A percentile compares a stretch with the other conserved stretches of the same genome.
These are phyloP conservation scores for Xestia ashworthii DNA, from an alignment of 2,888 invertebrate genomes.

Conservation along the genomic window DNA sequence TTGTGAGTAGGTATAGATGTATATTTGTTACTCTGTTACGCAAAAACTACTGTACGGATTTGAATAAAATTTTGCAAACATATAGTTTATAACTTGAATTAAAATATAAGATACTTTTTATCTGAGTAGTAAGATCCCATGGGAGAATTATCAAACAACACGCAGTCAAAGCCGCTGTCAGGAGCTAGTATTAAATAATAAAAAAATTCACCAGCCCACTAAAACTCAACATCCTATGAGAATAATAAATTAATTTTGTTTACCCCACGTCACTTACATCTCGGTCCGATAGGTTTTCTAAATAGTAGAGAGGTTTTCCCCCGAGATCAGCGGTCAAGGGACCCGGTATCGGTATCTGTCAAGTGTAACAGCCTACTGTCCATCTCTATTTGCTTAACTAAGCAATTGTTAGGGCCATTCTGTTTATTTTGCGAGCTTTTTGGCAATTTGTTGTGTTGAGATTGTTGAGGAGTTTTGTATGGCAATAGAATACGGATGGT, in stretches of 20 bases:
- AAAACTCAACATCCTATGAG: slow-evolving; percentile 16
- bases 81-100: no score
- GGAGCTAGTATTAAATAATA: neutral
- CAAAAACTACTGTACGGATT: no score
- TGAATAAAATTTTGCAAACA: no score
- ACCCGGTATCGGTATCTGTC: slow-evolving; percentile 51
- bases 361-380: slow-evolving; percentile 36
- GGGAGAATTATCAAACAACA: no score
- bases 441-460: neutral
- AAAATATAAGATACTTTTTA: no score
- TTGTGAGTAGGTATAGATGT: no score
- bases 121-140: no score
- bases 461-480: neutral
- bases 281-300: slow-evolving; percentile 33
- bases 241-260: slow-evolving; percentile 25
- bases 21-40: no score
- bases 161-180: no score
- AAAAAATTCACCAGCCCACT: neutral
- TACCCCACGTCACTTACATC: slow-evolving; percentile 33
- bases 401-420: slow-evolving; percentile 41
- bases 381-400: slow-evolving; percentile 46
- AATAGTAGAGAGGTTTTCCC: slow-evolving; percentile 39
- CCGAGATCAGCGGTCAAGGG: slow-evolving; percentile 41
- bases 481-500: neutral
- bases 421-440: slow-evolving; percentile 15